Conservation (phyloP, 2,888 invertebrate genomes). For the Cataglyphis rosenhaueri region DNA sequence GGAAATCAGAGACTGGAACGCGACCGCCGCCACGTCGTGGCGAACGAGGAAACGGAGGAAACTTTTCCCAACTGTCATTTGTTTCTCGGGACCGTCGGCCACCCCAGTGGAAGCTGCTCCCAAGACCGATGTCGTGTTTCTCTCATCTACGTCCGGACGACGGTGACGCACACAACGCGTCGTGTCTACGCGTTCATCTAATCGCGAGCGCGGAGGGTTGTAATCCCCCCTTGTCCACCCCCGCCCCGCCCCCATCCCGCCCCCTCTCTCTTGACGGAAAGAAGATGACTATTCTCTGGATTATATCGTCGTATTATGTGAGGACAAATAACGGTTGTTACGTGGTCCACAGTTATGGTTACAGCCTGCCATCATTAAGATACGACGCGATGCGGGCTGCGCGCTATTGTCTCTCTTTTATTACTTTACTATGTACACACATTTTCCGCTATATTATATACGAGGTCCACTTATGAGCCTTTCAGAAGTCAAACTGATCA, state of each 20-base stretch:
- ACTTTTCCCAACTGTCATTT: slow-evolving; percentile 80
- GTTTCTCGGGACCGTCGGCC: slow-evolving; percentile 62
- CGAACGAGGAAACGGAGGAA: slow-evolving; percentile 62
- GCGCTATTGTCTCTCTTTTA: slow-evolving; percentile 7
- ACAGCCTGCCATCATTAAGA: slow-evolving; percentile 35
- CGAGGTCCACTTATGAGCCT: not conserved
- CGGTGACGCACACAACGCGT: slow-evolving; percentile 36
- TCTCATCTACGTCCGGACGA: slow-evolving; percentile 21
- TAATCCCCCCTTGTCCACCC: not conserved
- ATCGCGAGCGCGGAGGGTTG: slow-evolving; percentile 42
- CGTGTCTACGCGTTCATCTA: slow-evolving; percentile 47
- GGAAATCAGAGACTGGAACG: slow-evolving; percentile 79
- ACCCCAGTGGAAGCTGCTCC: slow-evolving; percentile 13
- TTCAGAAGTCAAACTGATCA: not conserved
- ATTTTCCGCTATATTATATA: slow-evolving; percentile 16
- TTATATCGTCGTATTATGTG: slow-evolving; percentile 49
- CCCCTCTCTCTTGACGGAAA: not conserved
- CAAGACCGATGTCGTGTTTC: slow-evolving; percentile 36
- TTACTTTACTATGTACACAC: not conserved
- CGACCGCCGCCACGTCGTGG: slow-evolving; percentile 56
- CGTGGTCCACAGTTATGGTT: slow-evolving; percentile 32
- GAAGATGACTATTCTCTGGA: slow-evolving; percentile 26
- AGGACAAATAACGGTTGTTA: slow-evolving; percentile 52
- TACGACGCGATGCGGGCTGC: slow-evolving; percentile 1
- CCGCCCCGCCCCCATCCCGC: no score